Percentiles rank a stretch among this genome's conserved stretches.
Conservation (phyloP, 2,888 invertebrate genomes). For the Lithophane leautieri region DNA sequence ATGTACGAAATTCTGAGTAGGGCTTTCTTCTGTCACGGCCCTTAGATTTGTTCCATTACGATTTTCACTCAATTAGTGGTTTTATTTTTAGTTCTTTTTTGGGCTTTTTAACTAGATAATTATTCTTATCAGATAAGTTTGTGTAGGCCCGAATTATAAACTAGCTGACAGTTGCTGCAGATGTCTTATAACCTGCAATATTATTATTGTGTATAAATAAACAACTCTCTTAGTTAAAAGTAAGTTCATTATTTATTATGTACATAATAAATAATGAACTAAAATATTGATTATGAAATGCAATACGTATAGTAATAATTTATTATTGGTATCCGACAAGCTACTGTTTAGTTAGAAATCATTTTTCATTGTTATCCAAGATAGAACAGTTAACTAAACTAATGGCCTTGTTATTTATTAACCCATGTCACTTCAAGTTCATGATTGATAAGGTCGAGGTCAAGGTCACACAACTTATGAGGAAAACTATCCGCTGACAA, state of each 20-base stretch:
- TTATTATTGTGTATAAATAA: too few relatives aligned
- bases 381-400: slow-evolving; percentile 24
- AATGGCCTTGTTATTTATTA: slow-evolving; percentile 29
- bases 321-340: not conserved
- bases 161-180: too few relatives aligned
- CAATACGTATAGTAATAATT: not conserved
- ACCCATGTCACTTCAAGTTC: slow-evolving; percentile 38
- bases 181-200: too few relatives aligned
- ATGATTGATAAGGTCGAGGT: slow-evolving; percentile 24
- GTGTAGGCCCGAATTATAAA: too few relatives aligned
- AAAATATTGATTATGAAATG: too few relatives aligned
- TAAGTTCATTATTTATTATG: too few relatives aligned
- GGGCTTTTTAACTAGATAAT: too few relatives aligned
- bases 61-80: slow-evolving; percentile 40
- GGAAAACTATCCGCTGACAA: slow-evolving; percentile 35
- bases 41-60: slow-evolving; percentile 37
- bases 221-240: too few relatives aligned
- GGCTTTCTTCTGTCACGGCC: slow-evolving; percentile 24
- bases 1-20: slow-evolving; percentile 31
- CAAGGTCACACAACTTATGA: slow-evolving; percentile 26
- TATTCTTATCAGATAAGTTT: too few relatives aligned
- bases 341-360: slow-evolving; percentile 4
- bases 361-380: slow-evolving; percentile 30
- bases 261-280: too few relatives aligned
- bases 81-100: slow-evolving; percentile 1